phyloP scores from a whole-genome alignment of 1,140 invertebrate genomes.

The Drosophila seguyi region DNA sequence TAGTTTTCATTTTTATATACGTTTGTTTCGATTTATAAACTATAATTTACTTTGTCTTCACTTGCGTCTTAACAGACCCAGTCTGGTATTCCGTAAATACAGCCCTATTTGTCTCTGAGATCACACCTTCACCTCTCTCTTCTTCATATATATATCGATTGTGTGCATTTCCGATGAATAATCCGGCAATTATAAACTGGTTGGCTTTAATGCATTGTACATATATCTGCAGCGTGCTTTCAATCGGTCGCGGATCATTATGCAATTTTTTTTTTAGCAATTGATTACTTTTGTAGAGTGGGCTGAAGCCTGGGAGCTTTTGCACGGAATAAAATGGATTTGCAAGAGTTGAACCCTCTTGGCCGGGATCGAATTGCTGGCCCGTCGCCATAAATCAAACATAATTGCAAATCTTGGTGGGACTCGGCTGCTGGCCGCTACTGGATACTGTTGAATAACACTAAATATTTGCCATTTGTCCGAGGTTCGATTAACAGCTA shows the following conservation, averaged over 20 bases:
- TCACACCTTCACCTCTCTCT: slow-evolving; percentile 7
- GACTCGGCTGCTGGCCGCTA: not conserved
- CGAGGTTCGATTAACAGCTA: slow-evolving; percentile 41
- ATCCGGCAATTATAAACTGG: slow-evolving; percentile 53
- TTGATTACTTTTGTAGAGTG: slow-evolving; percentile 37
- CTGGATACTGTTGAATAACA: slow-evolving; percentile 11
- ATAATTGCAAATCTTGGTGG: slow-evolving; percentile 24
- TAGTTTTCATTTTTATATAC: too few relatives aligned
- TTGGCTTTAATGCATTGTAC: slow-evolving; percentile 15
- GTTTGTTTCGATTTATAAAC: not conserved
- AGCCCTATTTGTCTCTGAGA: not conserved
- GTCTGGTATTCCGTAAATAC: not conserved
- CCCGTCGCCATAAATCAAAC: slow-evolving; percentile 38
- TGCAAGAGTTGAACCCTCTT: slow-evolving; percentile 18
- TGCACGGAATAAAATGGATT: slow-evolving; percentile 23
- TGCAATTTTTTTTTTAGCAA: slow-evolving; percentile 44
- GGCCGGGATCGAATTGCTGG: slow-evolving; percentile 26
- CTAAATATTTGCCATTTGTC: slow-evolving; percentile 44
- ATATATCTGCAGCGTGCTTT: slow-evolving; percentile 16
- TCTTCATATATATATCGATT: slow-evolving; percentile 12
- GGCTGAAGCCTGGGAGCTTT: slow-evolving; percentile 19
- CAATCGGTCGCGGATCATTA: slow-evolving; percentile 42
- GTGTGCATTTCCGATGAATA: slow-evolving; percentile 41
- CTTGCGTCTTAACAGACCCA: not conserved
- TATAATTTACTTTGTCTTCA: not conserved